Percentiles rank a stretch among this genome's conserved stretches.
Evolutionary conservation across 2,888 invertebrate genomes (phyloP).

Genomic region (Chymomyza amoena): DNA sequence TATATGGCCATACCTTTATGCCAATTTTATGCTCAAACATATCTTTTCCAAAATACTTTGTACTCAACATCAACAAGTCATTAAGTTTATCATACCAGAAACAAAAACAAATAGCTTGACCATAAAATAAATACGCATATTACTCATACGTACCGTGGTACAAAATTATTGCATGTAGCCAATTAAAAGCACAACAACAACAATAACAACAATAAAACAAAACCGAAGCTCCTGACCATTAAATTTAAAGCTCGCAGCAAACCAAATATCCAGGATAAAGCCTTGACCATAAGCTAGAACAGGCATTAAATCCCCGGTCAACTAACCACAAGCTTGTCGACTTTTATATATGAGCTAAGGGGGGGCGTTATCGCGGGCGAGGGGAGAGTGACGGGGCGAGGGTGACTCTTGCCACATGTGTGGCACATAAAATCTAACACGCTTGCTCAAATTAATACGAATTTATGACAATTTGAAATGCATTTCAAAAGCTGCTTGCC

Average conservation of each 20-base stretch:
- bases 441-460: conserved; percentile 58
- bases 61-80: conserved; percentile 21
- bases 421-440: conserved; percentile 47
- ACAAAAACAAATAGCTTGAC: conserved; percentile 33
- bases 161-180: conserved; percentile 45
- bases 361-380: neutral
- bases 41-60: neutral
- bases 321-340: neutral
- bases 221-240: neutral
- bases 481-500: conserved; percentile 38
- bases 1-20: neutral
- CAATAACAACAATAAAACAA: neutral
- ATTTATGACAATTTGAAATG: conserved; percentile 62
- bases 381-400: no score
- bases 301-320: neutral
- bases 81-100: conserved; percentile 54
- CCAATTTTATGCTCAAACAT: neutral
- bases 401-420: neutral
- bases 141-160: conserved; percentile 44
- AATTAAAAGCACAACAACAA: conserved; percentile 40
- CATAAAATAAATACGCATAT: conserved; percentile 49
- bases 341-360: neutral
- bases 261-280: neutral
- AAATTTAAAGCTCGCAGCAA: neutral
- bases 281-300: neutral